Evolutionary conservation across 2,113 vertebrate species (phyloP), one percentile per base, ranked within the genome.

Genomic region (Condylura cristata): DNA sequence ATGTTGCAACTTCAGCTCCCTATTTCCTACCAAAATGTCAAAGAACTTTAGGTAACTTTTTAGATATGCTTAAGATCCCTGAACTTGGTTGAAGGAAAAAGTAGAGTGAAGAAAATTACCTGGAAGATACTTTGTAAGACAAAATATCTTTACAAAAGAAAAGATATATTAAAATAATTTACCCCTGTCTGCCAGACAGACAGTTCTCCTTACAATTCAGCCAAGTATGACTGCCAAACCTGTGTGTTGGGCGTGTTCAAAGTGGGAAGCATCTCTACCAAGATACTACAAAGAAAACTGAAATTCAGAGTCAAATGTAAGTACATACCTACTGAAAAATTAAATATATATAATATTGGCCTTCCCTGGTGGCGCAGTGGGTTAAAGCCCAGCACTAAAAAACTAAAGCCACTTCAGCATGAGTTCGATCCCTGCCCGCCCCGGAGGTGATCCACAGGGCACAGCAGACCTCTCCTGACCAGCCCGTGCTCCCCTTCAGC

Each of bases 191-290:
- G 89, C 90, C 80, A 97, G 63, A 89, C 81, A 92, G 85, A 97
- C 87, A 95, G 91, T 95, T 71, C 88, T 94, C 96, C 71, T 96
- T 97, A 85, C 66, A 94, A 95, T 91, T 96, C 93, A 97, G 95
- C 61, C 96, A 97, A 97, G 90, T 93, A 97, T 79, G 92, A 93
- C 90, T 94, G 96, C 96, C 95, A 98, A 97, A 63, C 89, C 17
- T 92, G 92, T 80, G 70, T 92, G 68, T 88, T 97, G 9, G 0
- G 61, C 83, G 89, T 96, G 65, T 91, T 96, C 94, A 94, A 93
- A 97, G 89, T 63, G 14, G 68, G 90, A 98, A 97, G 76, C 51
- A 56, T 87, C 46, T 86, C 71, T 22, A 74, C 22, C 90, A 86
- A 11, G 65, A 16, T 93, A 95, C 66, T 72, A 82, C 70, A 90